Percentiles rank a stretch among this genome's conserved stretches.
Evolutionary conservation across 2,888 invertebrate genomes (phyloP).

Genomic region (Phrixothrix hirtus): DNA sequence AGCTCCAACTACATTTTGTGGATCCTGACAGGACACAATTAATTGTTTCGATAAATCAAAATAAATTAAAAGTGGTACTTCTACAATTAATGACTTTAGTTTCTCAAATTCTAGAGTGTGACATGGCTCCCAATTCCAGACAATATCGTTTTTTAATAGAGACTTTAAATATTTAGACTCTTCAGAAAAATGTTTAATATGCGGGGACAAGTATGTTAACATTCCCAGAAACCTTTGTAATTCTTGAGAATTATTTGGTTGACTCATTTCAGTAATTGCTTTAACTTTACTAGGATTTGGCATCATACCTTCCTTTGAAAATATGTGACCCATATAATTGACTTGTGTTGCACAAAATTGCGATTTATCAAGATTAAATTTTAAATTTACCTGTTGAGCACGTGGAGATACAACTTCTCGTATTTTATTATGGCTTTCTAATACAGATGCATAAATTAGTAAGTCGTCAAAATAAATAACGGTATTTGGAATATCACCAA

Average conservation of each 20-base stretch:
- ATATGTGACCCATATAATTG: neutral
- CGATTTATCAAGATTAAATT: too few relatives aligned
- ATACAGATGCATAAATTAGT: too few relatives aligned
- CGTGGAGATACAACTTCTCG: neutral
- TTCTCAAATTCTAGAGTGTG: neutral
- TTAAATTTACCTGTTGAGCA: neutral
- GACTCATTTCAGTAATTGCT: too few relatives aligned
- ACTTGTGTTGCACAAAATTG: too few relatives aligned
- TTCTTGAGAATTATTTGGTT: too few relatives aligned
- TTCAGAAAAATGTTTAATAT: neutral
- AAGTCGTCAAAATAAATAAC: too few relatives aligned
- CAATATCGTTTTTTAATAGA: conserved; percentile 1
- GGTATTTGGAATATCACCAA: too few relatives aligned
- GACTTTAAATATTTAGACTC: neutral
- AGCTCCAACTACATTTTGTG: too few relatives aligned
- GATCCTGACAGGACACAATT: neutral
- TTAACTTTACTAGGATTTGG: too few relatives aligned
- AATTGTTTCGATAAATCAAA: neutral
- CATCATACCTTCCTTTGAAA: too few relatives aligned
- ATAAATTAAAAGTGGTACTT: conserved; percentile 1
- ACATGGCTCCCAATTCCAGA: neutral
- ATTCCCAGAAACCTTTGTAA: neutral
- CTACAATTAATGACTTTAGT: neutral
- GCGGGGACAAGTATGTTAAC: too few relatives aligned
- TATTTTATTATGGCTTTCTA: conserved; percentile 5